Evolutionary conservation across 1,140 invertebrate species (phyloP), one percentile per base, ranked within the genome.

Genomic region (Notospermus geniculatus): DNA sequence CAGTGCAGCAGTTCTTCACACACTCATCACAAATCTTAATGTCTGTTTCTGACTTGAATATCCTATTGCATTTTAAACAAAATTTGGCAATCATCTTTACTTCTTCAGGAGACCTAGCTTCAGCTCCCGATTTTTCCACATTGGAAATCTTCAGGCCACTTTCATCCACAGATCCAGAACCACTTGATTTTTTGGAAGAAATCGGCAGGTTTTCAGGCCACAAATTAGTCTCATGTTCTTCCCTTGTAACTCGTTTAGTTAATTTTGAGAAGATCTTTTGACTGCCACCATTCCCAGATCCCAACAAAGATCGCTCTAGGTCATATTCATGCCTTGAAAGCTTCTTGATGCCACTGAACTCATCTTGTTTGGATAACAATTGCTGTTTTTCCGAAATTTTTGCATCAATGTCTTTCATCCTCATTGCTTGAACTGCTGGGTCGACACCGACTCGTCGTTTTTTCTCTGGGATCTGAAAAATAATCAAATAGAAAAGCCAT

Each of bases 311-410:
- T 2, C 1, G 19, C 29, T 62, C 60, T 13, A 62, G 28, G 29
- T 62, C 60, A 32, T 58, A 58, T 43, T 62, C 60, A 9, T 62
- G 60, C 1, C 60, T 23, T 25, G 27, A 50, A 22, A 63, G 15
- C n/a, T 64, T 27, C 58, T 69, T 69, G 19, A 61, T 55, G 22
- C 68, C 71, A 27, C 62, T 60, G 53, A 76, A 70, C 29, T 54
- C 62, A 54, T 73, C 68, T 30, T 66, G 63, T 36, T 63, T 60
- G 25, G 23, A 25, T 15, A 74, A 58, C 13, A 36, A 36, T 11
- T 54, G 11, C 53, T 64, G 54, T 46, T 71, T 71, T 13, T 59
- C 54, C 19, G 58, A 62, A 54, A 77, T 74, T 68, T 74, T 74
- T 19, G 46, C 61, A 2, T 74, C 64, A 22, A 77, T 75, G 45